A percentile compares a stretch with the other conserved stretches of the same genome.
These are phyloP conservation scores for Schizotus pectinicornis DNA, from an alignment of 2,888 invertebrate species.

Conservation along the genomic window DNA sequence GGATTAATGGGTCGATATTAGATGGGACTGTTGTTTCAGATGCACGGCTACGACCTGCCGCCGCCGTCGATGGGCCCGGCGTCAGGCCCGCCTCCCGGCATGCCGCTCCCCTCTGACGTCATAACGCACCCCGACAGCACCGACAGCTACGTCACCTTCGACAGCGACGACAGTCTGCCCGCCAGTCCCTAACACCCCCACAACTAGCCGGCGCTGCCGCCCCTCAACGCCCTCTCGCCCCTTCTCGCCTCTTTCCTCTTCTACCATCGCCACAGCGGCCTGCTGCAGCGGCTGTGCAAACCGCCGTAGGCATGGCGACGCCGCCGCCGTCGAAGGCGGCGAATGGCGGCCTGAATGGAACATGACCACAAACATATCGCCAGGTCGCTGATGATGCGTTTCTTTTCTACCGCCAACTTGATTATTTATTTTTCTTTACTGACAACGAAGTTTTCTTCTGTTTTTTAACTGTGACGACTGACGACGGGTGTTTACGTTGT, in stretches of 20 bases:
- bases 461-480: constrained; percentile 7
- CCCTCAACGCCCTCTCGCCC: constrained; percentile 26
- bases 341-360: neutral
- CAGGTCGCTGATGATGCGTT: neutral
- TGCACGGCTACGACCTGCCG: constrained; percentile 87
- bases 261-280: constrained; percentile 9
- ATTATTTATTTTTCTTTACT: no score
- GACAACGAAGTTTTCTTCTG: neutral
- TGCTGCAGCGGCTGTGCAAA: constrained; percentile 14
- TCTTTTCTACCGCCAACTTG: neutral
- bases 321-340: neutral
- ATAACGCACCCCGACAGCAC: constrained; percentile 81
- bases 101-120: constrained; percentile 65
- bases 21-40: constrained; percentile 64
- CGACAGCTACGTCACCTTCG: constrained; percentile 91
- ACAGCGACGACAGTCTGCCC: constrained; percentile 83
- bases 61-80: constrained; percentile 61
- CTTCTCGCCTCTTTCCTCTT: constrained; percentile 27
- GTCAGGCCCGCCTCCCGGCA: constrained; percentile 59
- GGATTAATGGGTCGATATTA: neutral
- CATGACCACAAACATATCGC: constrained; percentile 9
- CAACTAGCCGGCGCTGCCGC: constrained; percentile 37
- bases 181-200: constrained; percentile 70
- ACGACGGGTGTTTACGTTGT: constrained; percentile 28
- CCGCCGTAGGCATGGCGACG: constrained; percentile 3